A percentile compares a stretch with the other conserved stretches of the same genome.
These are phyloP conservation scores for Perizoma affinitatum DNA, from an alignment of 2,888 invertebrate species.

Conservation along the genomic window DNA sequence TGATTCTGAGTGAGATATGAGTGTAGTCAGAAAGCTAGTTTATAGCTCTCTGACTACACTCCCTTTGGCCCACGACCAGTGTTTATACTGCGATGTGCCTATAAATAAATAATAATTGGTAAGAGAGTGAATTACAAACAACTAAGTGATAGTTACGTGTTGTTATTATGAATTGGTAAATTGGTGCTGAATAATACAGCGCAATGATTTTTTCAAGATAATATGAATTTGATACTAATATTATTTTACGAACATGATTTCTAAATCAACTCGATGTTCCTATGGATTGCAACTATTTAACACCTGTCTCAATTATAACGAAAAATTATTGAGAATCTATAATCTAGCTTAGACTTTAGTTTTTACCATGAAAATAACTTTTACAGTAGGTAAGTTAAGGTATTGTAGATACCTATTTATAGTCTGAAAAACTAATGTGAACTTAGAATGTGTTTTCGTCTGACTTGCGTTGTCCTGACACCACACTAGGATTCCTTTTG, in stretches of 20 bases:
- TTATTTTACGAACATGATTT: slow-evolving; percentile 6
- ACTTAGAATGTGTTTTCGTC: too few species aligned
- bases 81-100: slow-evolving; percentile 51
- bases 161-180: slow-evolving; percentile 41
- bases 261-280: slow-evolving; percentile 4
- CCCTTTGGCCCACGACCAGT: slow-evolving; percentile 44
- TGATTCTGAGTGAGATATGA: too few species aligned
- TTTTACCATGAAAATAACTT: too few species aligned
- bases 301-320: too few species aligned
- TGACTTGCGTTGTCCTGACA: too few species aligned
- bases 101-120: slow-evolving; percentile 59
- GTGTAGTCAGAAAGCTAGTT: too few species aligned
- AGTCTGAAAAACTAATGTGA: too few species aligned
- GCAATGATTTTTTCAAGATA: slow-evolving; percentile 20
- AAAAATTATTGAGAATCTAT: too few species aligned
- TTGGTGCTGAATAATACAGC: slow-evolving; percentile 30
- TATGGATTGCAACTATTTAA: background rate
- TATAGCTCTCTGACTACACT: slow-evolving; percentile 20
- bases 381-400: too few species aligned
- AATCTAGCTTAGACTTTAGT: too few species aligned
- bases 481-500: too few species aligned
- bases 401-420: too few species aligned
- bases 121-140: slow-evolving; percentile 48
- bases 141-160: slow-evolving; percentile 46
- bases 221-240: slow-evolving; percentile 19